Base-by-base conservation (phyloP, 2,888 invertebrate genomes). In the Netelia fuscicornis region DNA sequence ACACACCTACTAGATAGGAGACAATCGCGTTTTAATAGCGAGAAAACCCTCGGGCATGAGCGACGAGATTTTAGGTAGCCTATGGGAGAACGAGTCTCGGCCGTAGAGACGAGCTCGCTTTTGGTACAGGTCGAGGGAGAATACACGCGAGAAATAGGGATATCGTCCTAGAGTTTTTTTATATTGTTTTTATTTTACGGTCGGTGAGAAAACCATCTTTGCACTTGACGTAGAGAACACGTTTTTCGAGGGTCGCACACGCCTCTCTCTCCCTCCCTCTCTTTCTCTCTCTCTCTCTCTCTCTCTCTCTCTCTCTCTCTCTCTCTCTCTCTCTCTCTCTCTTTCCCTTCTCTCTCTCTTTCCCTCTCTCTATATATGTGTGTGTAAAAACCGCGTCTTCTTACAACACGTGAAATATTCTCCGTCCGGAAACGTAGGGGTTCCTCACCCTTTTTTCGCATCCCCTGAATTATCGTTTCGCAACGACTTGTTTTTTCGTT, bases 11-110 rank as follows among this genome's bases (percentile, higher is more conserved):
- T 65, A 64, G 60, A 58, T 70, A 25, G 52, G 86, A 83, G 85
- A 58, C 81, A 85, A 89, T 90, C 87, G 87, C 83, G 78, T 88
- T 90, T 89, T 89, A 90, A 89, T 89, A 86, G 89, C 86, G 70
- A 75, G 78, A 85, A 84, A 85, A 85, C 85, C 78, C 70, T 75
- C 70, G 64, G 42, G 52, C 78, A 78, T 78, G 84, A 85, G 78
- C 75, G 65, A 85, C 78, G 84, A 81, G 84, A 81, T 85, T 85
- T 81, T 85, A 85, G 84, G 84, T 74, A 78, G 56, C 58, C 68
- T 17, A 0, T 6, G 60, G 11, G 44, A 25, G 54, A 42, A 62
- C 75, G 20, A 70, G 25, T 77, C 48, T 64, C 81, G 72, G 44
- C 3, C 44, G 62, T 44, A 52, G 71, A 17, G 80, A 64, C 52